phyloP scores from a whole-genome alignment of 1,140 invertebrate species.

The Limonius californicus region DNA sequence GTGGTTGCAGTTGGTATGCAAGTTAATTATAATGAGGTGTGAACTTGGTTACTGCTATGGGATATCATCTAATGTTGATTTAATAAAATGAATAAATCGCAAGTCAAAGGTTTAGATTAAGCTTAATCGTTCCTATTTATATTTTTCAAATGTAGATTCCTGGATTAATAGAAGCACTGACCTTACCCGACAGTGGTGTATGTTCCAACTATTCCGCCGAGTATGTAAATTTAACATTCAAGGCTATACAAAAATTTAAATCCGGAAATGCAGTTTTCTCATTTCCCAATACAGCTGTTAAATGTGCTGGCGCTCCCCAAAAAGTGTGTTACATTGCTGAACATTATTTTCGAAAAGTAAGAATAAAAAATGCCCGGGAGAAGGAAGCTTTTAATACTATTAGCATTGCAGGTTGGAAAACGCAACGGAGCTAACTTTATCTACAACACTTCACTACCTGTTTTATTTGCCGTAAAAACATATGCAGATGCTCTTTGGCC shows the following conservation, averaged over 20 bases:
- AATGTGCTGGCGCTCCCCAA: constrained; percentile 97
- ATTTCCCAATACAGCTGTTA: constrained; percentile 85
- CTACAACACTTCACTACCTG: constrained; percentile 85
- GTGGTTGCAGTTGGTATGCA: constrained; percentile 80
- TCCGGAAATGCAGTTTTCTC: constrained; percentile 91
- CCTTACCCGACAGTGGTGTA: constrained; percentile 64
- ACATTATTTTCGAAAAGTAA: constrained; percentile 77
- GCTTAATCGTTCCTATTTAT: no score
- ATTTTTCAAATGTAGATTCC: constrained; percentile 51
- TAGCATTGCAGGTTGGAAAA: constrained; percentile 59
- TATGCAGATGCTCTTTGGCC: constrained; percentile 87
- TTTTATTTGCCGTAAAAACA: constrained; percentile 91
- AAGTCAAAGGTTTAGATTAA: no score
- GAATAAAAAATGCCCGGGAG: no score
- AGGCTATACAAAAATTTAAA: constrained; percentile 66
- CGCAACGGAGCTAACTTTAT: constrained; percentile 71
- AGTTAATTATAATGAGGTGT: constrained; percentile 80
- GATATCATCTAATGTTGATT: no score
- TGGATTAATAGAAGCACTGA: constrained; percentile 75
- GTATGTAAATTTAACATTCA: constrained; percentile 75
- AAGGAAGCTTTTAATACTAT: no score
- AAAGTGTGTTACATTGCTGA: constrained; percentile 94
- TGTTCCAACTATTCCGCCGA: constrained; percentile 86
- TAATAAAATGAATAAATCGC: no score
- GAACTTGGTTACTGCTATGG: no score